Base-by-base conservation (phyloP, 2,888 invertebrate genomes). In the Carabus problematicus region DNA sequence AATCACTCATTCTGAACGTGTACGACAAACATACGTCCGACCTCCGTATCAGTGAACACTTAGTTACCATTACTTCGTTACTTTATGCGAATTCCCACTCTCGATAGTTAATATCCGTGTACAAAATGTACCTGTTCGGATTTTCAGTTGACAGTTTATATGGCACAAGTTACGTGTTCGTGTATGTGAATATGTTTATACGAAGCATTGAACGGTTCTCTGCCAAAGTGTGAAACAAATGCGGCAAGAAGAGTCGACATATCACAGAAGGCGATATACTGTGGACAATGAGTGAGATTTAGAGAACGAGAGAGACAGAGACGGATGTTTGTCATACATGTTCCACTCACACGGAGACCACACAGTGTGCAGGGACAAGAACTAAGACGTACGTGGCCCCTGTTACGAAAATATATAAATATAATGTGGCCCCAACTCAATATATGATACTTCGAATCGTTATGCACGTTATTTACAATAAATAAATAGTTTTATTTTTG, bases 391-490 rank as follows among this genome's bases (percentile, higher is more conserved):
- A 59, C 60, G 56, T 61, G 61, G 69, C 70, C 71, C 59, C 59
- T 66, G 55, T 41, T 59, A 59, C 61, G 47, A 71, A 55, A 56
- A 56, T 47, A 29, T 29, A 71, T 61, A 75, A 75, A 70, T 29
- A 29, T 29, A 73, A 72, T 74, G 71, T 76, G 76, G 75, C 77
- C 76, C 75, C 76, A 77, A 78, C 76, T 74, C 73, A 78, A 79
- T 29, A 29, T 29, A 29, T 76, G 76, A 77, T 76, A 59, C 59
- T 12, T 19, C 42, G 41, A 59, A 42, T 59, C 42, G 8, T 59
- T 59, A 29, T 29, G 29, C 29, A 29, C 29, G 12, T 14, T 56
- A 59, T 59, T 41, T 59, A 59, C 59, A 59, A 59, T 59, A 59
- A 59, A 59, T 52, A 29, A 6, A 6, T 29, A 29, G 29, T 29